Conservation (phyloP, 2,113 vertebrate species). For the Crypturellus undulatus region DNA sequence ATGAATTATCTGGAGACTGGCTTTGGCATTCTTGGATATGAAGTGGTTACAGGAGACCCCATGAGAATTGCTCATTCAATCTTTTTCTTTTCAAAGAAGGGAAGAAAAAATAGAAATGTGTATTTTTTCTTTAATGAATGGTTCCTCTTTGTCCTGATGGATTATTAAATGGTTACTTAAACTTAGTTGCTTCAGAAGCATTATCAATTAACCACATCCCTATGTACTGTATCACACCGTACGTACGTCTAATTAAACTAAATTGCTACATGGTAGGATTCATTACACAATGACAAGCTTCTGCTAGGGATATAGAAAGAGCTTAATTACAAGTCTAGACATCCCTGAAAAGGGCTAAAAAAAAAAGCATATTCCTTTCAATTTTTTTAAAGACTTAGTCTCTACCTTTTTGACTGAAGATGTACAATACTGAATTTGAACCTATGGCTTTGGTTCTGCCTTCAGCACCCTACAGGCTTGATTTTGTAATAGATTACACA, state of each 20-base stretch:
- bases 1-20: background rate
- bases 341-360: slow-evolving; percentile 24
- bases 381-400: background rate
- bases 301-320: slow-evolving; percentile 46
- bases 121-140: slow-evolving; percentile 4
- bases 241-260: slow-evolving; percentile 65
- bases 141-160: background rate
- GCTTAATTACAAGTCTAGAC: slow-evolving; percentile 74
- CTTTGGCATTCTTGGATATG: background rate
- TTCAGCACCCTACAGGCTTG: background rate
- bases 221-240: slow-evolving; percentile 18
- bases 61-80: background rate
- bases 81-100: background rate
- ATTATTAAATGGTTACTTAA: slow-evolving; percentile 48
- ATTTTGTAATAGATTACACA: background rate
- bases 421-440: background rate
- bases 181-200: slow-evolving; percentile 57
- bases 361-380: background rate
- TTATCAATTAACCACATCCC: slow-evolving; percentile 62
- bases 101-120: background rate
- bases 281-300: slow-evolving; percentile 57
- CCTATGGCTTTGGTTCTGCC: background rate
- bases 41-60: slow-evolving; percentile 3
- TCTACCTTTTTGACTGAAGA: background rate
- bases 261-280: slow-evolving; percentile 62